Conservation (phyloP, 2,113 vertebrate species). For the Chaetorhynchus papuensis region DNA sequence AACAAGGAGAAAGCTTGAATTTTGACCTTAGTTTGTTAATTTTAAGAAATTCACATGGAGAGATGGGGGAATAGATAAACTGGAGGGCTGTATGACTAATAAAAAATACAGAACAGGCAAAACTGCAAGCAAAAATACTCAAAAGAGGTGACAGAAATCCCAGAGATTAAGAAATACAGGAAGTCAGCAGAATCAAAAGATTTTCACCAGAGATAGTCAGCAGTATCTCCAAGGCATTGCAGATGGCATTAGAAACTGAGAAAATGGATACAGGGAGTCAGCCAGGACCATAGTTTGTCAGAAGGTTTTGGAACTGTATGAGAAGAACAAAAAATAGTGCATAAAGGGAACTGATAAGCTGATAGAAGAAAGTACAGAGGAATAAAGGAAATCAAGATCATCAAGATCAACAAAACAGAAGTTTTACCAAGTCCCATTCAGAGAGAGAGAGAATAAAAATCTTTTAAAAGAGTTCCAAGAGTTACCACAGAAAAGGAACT, state of each 20-base stretch:
- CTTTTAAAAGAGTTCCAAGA: not conserved
- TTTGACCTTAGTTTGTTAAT: not conserved
- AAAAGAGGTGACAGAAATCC: not conserved
- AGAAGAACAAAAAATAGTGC: not conserved
- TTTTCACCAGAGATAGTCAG: slow-evolving; percentile 1
- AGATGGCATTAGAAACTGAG: slow-evolving; percentile 36
- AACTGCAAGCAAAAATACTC: not conserved
- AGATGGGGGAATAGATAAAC: not conserved
- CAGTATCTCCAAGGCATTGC: slow-evolving; percentile 6
- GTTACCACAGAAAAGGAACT: not conserved
- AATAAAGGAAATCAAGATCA: not conserved
- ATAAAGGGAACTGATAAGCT: not conserved
- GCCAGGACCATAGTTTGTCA: slow-evolving; percentile 10
- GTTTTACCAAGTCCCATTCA: not conserved
- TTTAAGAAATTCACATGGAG: not conserved
- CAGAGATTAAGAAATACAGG: not conserved
- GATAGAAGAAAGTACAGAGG: not conserved
- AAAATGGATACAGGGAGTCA: slow-evolving; percentile 27
- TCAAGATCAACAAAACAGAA: not conserved
- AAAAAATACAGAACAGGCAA: not conserved
- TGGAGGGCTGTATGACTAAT: not conserved
- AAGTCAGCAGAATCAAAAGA: slow-evolving; percentile 15
- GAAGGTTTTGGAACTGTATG: not conserved
- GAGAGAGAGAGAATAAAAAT: not conserved
- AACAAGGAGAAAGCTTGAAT: not conserved